These are phyloP conservation scores for Epizoanthus scotinus DNA, from an alignment of 92 coral and sea anemone genomes.

Conservation along the genomic window DNA sequence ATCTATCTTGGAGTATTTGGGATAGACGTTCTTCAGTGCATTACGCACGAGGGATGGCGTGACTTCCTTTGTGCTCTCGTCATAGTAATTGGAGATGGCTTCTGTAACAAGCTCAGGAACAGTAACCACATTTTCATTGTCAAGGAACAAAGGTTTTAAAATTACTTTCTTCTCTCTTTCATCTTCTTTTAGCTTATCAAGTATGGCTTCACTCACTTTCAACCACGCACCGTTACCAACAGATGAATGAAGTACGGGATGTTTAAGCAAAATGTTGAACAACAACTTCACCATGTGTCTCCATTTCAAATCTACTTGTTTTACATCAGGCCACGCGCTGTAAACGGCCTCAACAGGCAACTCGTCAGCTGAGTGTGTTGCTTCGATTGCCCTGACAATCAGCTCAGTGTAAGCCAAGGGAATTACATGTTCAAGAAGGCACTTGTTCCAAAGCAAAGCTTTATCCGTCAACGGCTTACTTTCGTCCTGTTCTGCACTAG, in stretches of 20 bases:
- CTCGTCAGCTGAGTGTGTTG: background rate
- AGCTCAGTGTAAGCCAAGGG: slow-evolving; percentile 72
- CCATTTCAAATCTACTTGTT: slow-evolving; percentile 65
- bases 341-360: slow-evolving; percentile 39
- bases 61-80: slow-evolving; percentile 1
- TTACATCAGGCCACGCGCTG: slow-evolving; percentile 74
- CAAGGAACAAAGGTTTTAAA: slow-evolving; percentile 34
- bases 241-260: background rate
- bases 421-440: slow-evolving; percentile 63
- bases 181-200: slow-evolving; percentile 17
- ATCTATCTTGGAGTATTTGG: slow-evolving; percentile 9
- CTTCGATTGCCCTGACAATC: slow-evolving; percentile 34
- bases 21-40: slow-evolving; percentile 37
- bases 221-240: slow-evolving; percentile 30
- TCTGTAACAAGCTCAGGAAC: slow-evolving; percentile 54
- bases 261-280: slow-evolving; percentile 26
- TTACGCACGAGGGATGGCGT: slow-evolving; percentile 53
- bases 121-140: slow-evolving; percentile 38
- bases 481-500: slow-evolving; percentile 65
- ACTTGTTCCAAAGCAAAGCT: slow-evolving; percentile 71
- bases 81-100: slow-evolving; percentile 18
- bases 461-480: slow-evolving; percentile 60
- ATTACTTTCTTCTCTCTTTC: slow-evolving; percentile 32
- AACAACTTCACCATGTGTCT: slow-evolving; percentile 34
- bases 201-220: slow-evolving; percentile 15